Percentiles rank a stretch among this genome's conserved stretches.
Conservation (phyloP, 2,797 vertebrate species). For the Onychomys leucogaster region DNA sequence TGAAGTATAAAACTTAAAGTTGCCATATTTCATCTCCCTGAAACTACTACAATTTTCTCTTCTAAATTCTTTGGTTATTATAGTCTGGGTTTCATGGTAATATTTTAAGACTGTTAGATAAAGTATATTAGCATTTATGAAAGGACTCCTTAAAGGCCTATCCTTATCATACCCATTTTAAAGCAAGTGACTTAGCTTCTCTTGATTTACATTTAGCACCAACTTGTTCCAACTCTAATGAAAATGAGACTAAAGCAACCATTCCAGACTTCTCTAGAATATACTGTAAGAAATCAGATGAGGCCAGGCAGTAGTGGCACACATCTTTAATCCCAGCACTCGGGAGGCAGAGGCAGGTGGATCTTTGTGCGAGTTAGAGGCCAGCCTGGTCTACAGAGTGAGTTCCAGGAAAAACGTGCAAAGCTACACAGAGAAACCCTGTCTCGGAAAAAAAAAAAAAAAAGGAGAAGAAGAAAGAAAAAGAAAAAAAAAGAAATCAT, state of each 20-base stretch:
- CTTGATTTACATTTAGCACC: constrained; percentile 59
- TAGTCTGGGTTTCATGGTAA: constrained; percentile 19
- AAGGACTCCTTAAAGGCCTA: not conserved
- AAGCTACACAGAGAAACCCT: too few relatives aligned
- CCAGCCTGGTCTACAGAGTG: too few relatives aligned
- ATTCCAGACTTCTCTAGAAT: constrained; percentile 35
- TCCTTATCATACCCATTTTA: constrained; percentile 34
- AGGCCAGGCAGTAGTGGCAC: too few relatives aligned
- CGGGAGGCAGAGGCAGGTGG: too few relatives aligned
- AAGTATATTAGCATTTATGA: not conserved
- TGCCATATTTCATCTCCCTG: not conserved
- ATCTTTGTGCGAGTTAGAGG: too few relatives aligned
- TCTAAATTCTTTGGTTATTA: constrained; percentile 39
- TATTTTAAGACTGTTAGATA: constrained; percentile 56
- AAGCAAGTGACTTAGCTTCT: constrained; percentile 36
- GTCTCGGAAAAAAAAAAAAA: too few relatives aligned
- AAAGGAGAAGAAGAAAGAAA: too few relatives aligned
- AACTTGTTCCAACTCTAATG: constrained; percentile 5
- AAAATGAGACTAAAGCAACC: constrained; percentile 32
- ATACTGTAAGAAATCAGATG: not conserved
- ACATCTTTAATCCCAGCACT: too few relatives aligned
- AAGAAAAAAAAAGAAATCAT: not conserved
- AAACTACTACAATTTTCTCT: constrained; percentile 29
- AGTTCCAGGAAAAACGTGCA: too few relatives aligned
- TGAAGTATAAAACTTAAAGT: constrained; percentile 40